Conservation (phyloP, 1,140 invertebrate genomes). For the Planococcus citri region DNA sequence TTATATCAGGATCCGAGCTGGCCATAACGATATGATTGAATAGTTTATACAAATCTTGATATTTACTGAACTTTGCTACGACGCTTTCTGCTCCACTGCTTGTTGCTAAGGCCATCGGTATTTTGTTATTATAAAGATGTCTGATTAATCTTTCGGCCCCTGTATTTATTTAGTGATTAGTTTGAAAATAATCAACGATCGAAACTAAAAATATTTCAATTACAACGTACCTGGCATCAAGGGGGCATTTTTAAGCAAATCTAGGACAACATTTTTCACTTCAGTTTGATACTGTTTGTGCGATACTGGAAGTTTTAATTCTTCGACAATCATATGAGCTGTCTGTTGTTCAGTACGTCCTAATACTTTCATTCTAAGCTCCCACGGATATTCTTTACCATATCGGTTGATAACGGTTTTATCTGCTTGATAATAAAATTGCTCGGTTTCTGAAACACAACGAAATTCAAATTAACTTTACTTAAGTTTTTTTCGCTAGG, state of each 20-base stretch:
- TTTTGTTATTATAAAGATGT: conserved; percentile 61
- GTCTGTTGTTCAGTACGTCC: conserved; percentile 58
- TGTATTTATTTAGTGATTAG: conserved; percentile 31
- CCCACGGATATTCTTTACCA: conserved; percentile 58
- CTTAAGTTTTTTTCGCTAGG: too few species aligned
- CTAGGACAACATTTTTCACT: conserved; percentile 30
- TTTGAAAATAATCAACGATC: not conserved
- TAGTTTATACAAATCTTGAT: conserved; percentile 35
- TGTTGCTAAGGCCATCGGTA: conserved; percentile 80
- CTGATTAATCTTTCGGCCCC: conserved; percentile 68
- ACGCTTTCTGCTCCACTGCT: conserved; percentile 32
- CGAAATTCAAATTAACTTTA: not conserved
- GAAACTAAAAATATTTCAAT: not conserved
- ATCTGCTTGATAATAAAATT: conserved; percentile 48
- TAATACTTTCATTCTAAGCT: conserved; percentile 55
- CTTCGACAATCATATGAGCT: conserved; percentile 55
- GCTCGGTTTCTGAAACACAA: conserved; percentile 44
- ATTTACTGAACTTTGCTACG: conserved; percentile 18
- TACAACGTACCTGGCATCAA: conserved; percentile 28
- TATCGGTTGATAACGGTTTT: conserved; percentile 46
- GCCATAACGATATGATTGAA: conserved; percentile 77
- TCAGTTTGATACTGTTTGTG: conserved; percentile 50
- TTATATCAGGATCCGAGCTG: conserved; percentile 75
- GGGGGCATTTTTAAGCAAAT: conserved; percentile 24
- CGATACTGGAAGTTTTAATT: conserved; percentile 57